Base-by-base conservation (phyloP, 2,113 vertebrate species). In the Tetrao urogallus region DNA sequence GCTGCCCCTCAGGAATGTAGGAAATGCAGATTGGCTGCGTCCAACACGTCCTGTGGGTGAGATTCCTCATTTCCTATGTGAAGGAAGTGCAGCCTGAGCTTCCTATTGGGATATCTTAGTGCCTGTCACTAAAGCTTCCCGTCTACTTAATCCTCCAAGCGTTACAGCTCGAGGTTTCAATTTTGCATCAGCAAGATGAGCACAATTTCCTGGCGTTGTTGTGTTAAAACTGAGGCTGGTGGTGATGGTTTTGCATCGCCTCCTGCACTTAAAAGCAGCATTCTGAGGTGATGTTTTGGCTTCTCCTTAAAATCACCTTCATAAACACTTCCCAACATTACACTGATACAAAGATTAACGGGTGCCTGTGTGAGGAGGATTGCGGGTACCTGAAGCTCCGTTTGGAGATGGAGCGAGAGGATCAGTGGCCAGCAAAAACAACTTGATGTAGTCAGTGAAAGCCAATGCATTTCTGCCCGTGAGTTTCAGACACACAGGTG, bases 1-100 rank as follows among this genome's bases (percentile, higher is more conserved):
- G 56, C 0, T n/a, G 20, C 38, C 73, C n/a, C 0, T 6, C 12
- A 1, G 12, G 65, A 56, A 10, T 6, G 61, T 27, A 15, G 28
- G 6, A 3, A 56, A 45, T 11, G 69, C 52, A 14, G 3, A 8
- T 34, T 52, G 58, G 22, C 4, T 42, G 60, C 38, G 58, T 7
- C 54, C 72, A 52, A 30, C 56, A 2, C 45, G 5, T 13, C 58
- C 74, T 34, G 9, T 20, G 47, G 36, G 36, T 47, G 42, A 1
- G 64, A 27, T 8, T 25, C n/a, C 48, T n/a, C 13, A 20, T 18
- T 8, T 32, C 36, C 72, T 58, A 10, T n/a, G 3, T 4, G 70
- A 52, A 24, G 83, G 76, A 64, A 64, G 60, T 27, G 65, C 64
- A 77, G 81, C 64, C 65, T 73, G 42, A 73, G 6, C 58, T 66